These are phyloP conservation scores for Synergus itoensis DNA, from an alignment of 2,888 invertebrate species.

Conservation along the genomic window DNA sequence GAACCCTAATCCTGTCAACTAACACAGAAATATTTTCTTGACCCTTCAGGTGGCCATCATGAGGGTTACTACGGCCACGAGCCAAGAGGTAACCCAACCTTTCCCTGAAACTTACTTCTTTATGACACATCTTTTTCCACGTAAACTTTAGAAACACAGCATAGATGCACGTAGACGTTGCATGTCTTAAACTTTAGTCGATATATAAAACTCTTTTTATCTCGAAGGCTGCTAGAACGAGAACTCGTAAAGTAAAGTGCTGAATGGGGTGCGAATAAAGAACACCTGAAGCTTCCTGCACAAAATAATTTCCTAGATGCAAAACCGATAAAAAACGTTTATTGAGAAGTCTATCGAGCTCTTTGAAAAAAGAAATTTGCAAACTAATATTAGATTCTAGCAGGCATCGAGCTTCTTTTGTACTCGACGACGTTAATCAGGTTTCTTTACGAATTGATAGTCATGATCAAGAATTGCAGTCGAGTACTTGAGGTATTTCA, in stretches of 20 bases:
- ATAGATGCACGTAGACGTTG: conserved; percentile 61
- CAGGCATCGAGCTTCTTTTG: not conserved
- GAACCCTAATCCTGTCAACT: not conserved
- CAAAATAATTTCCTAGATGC: not conserved
- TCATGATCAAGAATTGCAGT: conserved; percentile 1
- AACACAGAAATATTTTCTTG: conserved; percentile 45
- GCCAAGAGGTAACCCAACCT: conserved; percentile 84
- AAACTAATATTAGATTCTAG: not conserved
- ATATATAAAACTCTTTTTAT: conserved; percentile 11
- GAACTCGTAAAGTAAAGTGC: not conserved
- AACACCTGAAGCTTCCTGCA: not conserved
- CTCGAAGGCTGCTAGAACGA: conserved; percentile 37
- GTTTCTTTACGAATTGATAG: not conserved
- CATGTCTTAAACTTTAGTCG: conserved; percentile 50
- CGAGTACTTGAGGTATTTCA: conserved; percentile 34
- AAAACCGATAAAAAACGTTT: not conserved
- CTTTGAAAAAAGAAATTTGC: not conserved
- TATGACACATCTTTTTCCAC: not conserved
- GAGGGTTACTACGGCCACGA: conserved; percentile 85
- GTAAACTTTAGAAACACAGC: not conserved
- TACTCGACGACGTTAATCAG: not conserved
- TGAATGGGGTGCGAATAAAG: not conserved
- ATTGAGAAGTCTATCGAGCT: not conserved
- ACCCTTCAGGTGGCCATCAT: conserved; percentile 79
- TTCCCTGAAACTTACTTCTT: conserved; percentile 47